Percentiles rank a stretch among this genome's conserved stretches.
These are phyloP conservation scores for Epirrita christyi DNA, from an alignment of 2,888 invertebrate species.

Conservation along the genomic window DNA sequence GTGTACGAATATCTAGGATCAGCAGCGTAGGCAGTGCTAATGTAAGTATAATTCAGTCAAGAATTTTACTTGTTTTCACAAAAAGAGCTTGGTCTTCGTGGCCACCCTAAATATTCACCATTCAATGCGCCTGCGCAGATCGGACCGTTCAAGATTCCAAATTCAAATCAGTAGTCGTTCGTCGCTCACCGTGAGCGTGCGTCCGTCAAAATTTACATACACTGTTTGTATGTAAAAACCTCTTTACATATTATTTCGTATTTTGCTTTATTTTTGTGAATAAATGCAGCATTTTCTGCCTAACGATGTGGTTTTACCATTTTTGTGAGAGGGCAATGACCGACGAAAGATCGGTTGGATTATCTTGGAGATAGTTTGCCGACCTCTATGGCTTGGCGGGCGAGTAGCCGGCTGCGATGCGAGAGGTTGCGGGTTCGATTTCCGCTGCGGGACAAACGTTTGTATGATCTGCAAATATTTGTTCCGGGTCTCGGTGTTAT, in stretches of 20 bases:
- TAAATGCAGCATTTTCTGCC: constrained; percentile 61
- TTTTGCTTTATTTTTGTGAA: constrained; percentile 57
- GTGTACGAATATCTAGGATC: too few species aligned
- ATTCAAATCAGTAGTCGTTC: constrained; percentile 80
- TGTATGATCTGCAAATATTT: background rate
- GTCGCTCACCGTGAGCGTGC: constrained; percentile 61
- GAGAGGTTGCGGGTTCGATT: too few species aligned
- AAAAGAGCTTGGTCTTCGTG: constrained; percentile 13
- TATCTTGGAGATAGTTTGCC: constrained; percentile 1
- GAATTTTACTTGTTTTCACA: background rate
- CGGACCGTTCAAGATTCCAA: constrained; percentile 63
- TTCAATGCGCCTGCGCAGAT: constrained; percentile 72
- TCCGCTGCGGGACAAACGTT: background rate
- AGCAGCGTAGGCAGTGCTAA: too few species aligned
- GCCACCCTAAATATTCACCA: constrained; percentile 60
- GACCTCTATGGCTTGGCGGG: too few species aligned
- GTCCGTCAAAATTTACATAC: constrained; percentile 76
- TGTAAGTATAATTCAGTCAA: background rate
- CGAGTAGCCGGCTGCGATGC: too few species aligned
- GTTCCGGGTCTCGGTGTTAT: too few species aligned
- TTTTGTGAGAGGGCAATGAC: constrained; percentile 38
- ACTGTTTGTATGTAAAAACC: constrained; percentile 66
- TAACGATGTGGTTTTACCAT: constrained; percentile 74
- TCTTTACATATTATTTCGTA: constrained; percentile 29
- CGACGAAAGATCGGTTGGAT: constrained; percentile 4